Base-by-base conservation (phyloP, 2,888 invertebrate species). In the Amorpha juglandis region DNA sequence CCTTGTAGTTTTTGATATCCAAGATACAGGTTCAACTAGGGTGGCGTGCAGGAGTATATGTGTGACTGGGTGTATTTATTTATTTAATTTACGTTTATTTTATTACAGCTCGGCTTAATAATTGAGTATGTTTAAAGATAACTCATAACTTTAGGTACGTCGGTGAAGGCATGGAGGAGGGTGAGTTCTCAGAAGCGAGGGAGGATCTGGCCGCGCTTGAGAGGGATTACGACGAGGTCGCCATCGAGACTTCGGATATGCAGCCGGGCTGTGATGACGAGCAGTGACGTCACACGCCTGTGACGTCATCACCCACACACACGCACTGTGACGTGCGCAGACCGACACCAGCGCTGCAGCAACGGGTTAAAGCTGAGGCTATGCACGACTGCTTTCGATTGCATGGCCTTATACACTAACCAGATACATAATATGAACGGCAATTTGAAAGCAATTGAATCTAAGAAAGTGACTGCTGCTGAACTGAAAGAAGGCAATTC, bases 81-180 rank as follows among this genome's bases (percentile, higher is more conserved):
- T n/a, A n/a, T n/a, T n/a, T n/a, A n/a, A n/a, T n/a, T n/a, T n/a
- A n/a, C n/a, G n/a, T n/a, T n/a, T n/a, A n/a, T n/a, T n/a, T n/a
- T n/a, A n/a, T n/a, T n/a, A n/a, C n/a, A n/a, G n/a, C n/a, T n/a
- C n/a, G n/a, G n/a, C n/a, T n/a, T n/a, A n/a, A n/a, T n/a, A n/a
- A n/a, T n/a, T n/a, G n/a, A n/a, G n/a, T n/a, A n/a, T n/a, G n/a
- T n/a, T n/a, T n/a, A n/a, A n/a, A n/a, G n/a, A n/a, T n/a, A n/a
- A n/a, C n/a, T n/a, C n/a, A n/a, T n/a, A n/a, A n/a, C n/a, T 72
- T 65, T 83, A 94, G 96, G 97, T 97, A 96, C 87, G 96, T 95
- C 55, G 96, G 96, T 53, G 96, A 97, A 85, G 97, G 97, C 66
- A 97, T 97, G 97, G 96, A 96, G 80, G 96, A 96, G 84, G 97